Percentiles rank a stretch among this genome's conserved stretches.
Conservation (phyloP, 35 echinoderm and acorn worm species). For the Diadema setosum region DNA sequence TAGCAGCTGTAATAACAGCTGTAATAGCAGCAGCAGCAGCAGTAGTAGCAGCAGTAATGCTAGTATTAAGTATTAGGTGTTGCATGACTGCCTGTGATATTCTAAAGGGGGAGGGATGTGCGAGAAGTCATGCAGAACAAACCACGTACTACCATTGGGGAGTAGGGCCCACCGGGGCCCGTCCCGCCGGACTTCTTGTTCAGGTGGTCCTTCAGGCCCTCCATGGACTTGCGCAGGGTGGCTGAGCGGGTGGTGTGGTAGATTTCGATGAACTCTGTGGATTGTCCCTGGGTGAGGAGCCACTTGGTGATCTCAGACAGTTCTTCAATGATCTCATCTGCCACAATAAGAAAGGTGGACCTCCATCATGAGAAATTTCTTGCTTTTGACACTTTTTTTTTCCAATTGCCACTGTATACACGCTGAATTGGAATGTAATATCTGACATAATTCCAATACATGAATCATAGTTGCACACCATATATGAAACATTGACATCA, state of each 20-base stretch:
- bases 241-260: constrained; percentile 68
- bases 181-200: constrained; percentile 73
- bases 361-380: too few relatives aligned
- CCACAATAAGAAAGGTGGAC: background rate
- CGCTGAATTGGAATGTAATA: too few relatives aligned
- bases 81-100: too few relatives aligned
- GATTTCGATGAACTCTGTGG: constrained; percentile 71
- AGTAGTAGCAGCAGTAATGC: too few relatives aligned
- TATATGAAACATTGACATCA: too few relatives aligned
- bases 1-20: too few relatives aligned
- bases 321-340: constrained; percentile 65
- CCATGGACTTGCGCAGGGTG: constrained; percentile 77
- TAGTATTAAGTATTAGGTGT: too few relatives aligned
- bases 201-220: constrained; percentile 85
- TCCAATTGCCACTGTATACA: too few relatives aligned
- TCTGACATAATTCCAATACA: background rate
- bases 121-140: background rate
- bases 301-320: constrained; percentile 83
- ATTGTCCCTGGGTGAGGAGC: constrained; percentile 53
- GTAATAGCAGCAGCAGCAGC: too few relatives aligned
- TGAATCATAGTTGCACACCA: too few relatives aligned
- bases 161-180: constrained; percentile 28
- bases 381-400: too few relatives aligned
- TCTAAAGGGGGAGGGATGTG: too few relatives aligned
- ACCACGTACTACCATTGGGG: constrained; percentile 52